Evolutionary conservation across 1,140 invertebrate species (phyloP), one percentile per base, ranked within the genome.

Genomic region (Marisa cornuarietis): DNA sequence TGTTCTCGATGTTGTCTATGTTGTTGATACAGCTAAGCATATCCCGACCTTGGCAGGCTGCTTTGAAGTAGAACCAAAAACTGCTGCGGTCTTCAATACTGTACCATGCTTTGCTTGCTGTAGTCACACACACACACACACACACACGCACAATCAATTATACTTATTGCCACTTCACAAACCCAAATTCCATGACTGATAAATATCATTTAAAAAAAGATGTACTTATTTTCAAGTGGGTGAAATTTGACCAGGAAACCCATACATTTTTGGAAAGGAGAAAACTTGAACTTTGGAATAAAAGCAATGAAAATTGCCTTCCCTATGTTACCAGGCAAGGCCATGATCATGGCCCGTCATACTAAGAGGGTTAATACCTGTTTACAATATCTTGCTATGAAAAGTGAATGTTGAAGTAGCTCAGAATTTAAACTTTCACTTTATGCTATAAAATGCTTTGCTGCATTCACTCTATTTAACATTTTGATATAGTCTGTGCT

Each of bases 1-100:
- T 83, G 81, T 87, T 85, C 65, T 87, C 86, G 18, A 87, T 84
- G 63, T 76, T 80, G 24, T 82, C 80, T 51, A 87, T 87, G 79
- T 82, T 87, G 65, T 65, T 76, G 24, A 87, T 85, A 81, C 86
- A 87, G 76, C 82, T 84, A 42, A 84, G 77, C 7, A 83, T 81
- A 14, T 86, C 75, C 11, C 78, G 71, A 16, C 79, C 75, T 16
- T 62, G 63, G 77, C 86, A 87, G 9, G 83, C 83, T 16, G 71
- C 58, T 42, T 81, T 79, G 52, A 87, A 80, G 69, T 84, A 87
- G 54, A 82, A 76, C 86, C 86, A 87, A 74, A 86, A 87, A 58
- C 79, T 79, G 26, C 63, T 72, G 13, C 69, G 63, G 72, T 85
- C 83, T 51, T 78, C 82, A 68, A 73, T 68, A 42, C 82, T 73